Percentiles rank a stretch among this genome's conserved stretches.
Evolutionary conservation across 2,797 vertebrate species (phyloP).

Genomic region (Ceryle rudis): DNA sequence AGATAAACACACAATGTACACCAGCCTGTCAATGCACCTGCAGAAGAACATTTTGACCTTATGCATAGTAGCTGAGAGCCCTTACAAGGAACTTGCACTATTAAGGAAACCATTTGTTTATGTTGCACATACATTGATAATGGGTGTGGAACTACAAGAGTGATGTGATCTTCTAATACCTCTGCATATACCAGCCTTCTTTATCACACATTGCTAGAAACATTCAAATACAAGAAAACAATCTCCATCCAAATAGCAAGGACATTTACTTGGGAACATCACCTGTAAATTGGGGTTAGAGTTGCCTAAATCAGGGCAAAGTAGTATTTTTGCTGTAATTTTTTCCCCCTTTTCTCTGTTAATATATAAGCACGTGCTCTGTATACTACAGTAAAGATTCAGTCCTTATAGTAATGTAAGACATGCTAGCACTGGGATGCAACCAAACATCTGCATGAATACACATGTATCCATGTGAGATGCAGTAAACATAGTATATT

Average conservation of each 20-base stretch:
- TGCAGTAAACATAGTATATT: background rate
- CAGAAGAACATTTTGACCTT: background rate
- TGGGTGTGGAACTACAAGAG: background rate
- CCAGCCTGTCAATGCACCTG: background rate
- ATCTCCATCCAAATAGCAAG: background rate
- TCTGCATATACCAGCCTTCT: background rate
- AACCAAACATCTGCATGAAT: background rate
- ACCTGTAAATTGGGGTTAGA: background rate
- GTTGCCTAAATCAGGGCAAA: background rate
- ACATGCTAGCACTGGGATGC: background rate
- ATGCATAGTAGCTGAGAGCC: background rate
- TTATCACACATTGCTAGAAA: background rate
- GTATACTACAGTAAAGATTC: background rate
- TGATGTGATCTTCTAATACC: background rate
- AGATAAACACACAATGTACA: background rate
- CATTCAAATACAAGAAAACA: background rate
- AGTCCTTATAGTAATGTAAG: background rate
- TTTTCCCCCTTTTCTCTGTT: background rate
- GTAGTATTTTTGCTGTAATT: background rate
- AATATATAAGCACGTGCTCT: background rate
- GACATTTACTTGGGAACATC: background rate
- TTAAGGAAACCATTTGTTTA: background rate
- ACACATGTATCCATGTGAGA: background rate
- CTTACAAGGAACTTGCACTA: background rate
- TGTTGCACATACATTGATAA: background rate